phyloP scores from a whole-genome alignment of 2,113 vertebrate species.

The Felis chaus region DNA sequence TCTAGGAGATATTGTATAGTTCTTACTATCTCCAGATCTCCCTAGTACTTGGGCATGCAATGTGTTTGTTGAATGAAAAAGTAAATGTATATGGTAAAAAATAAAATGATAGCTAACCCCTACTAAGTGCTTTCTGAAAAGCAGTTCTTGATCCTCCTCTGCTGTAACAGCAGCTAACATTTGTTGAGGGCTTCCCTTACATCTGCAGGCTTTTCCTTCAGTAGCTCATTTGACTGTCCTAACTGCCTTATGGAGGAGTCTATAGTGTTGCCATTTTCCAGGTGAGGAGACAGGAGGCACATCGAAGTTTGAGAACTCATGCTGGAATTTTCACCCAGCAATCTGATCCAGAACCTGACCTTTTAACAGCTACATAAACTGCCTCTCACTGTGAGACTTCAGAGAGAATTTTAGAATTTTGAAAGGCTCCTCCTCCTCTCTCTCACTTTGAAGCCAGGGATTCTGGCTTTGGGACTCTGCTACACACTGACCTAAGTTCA shows the following conservation, averaged over 20 bases:
- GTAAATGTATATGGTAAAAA: neutral
- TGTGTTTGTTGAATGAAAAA: neutral
- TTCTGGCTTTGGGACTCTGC: neutral
- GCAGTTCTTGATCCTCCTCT: neutral
- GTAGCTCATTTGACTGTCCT: neutral
- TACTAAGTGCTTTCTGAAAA: neutral
- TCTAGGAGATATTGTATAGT: neutral
- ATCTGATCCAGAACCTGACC: neutral
- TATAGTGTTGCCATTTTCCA: neutral
- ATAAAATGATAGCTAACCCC: neutral
- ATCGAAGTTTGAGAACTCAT: neutral
- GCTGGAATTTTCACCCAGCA: neutral
- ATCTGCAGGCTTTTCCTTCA: neutral
- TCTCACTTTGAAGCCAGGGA: neutral
- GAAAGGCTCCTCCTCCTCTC: neutral
- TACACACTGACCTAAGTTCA: neutral
- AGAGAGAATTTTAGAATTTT: neutral
- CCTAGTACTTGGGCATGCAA: neutral
- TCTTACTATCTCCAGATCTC: neutral
- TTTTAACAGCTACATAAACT: neutral
- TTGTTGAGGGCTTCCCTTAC: neutral
- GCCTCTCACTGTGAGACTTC: neutral
- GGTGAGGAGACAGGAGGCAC: neutral
- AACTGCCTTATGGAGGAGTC: neutral
- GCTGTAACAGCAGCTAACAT: fast-evolving